Base-by-base conservation (phyloP, 2,797 vertebrate genomes). In the Pelobates cultripes region DNA sequence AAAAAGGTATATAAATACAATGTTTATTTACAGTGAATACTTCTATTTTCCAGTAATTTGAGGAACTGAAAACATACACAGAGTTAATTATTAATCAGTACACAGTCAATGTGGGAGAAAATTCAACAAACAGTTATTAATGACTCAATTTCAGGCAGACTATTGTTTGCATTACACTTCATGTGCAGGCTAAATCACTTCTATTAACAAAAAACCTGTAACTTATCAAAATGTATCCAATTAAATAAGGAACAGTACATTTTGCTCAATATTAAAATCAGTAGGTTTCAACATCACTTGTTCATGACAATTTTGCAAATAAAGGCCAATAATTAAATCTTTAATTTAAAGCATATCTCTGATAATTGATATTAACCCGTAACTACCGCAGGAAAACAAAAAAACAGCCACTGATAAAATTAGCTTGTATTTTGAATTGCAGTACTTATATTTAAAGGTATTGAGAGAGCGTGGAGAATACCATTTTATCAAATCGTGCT, bases 61-160 rank as follows among this genome's bases (percentile, higher is more conserved):
- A 75, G 64, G 14, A 73, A 53, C 57, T 15, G 71, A 61, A 83
- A 83, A 78, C 66, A 83, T 78, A 70, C 64, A 78, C 60, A 70
- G 63, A 70, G 76, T 78, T 83, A 83, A 83, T 78, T 83, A 78
- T 78, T 74, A 78, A 78, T 78, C 81, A 83, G 81, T 70, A 43
- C 78, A 83, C 76, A 83, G 70, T 83, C 81, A 78, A 70, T 74
- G 81, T 68, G 61, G 70, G 41, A 74, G 76, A 40, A 57, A 64
- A 83, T 70, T 74, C 77, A 78, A 78, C 80, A 82, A 82, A 82
- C 55, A 68, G 66, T 83, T 83, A 83, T 83, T 83, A 83, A 83
- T 83, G 81, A 83, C 70, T 78, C 81, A 83, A 78, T 83, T 83
- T 78, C 64, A 78, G 51, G 47, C 61, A 63, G 81, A 83, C 61